A percentile compares a stretch with the other conserved stretches of the same genome.
Evolutionary conservation across 1,140 invertebrate species (phyloP).

Genomic region (Heterodera carotae): DNA sequence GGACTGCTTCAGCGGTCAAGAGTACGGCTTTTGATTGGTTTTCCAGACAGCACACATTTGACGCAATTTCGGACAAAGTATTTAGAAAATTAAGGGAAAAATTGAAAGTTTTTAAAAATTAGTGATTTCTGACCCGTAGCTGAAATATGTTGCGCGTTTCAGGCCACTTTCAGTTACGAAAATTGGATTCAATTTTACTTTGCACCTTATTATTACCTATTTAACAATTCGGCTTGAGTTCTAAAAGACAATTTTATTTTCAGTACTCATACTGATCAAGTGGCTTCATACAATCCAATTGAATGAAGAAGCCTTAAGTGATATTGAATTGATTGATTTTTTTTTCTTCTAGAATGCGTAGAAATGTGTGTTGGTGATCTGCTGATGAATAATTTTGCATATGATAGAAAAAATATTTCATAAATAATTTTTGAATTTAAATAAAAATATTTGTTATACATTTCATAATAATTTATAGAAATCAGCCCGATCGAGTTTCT

Average conservation of each 20-base stretch:
- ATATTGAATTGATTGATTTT: conserved; percentile 8
- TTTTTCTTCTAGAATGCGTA: neutral
- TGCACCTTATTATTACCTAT: too few species aligned
- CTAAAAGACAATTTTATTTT: conserved; percentile 14
- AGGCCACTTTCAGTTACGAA: too few species aligned
- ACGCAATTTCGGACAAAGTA: too few species aligned
- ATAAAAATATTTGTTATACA: too few species aligned
- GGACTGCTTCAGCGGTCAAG: too few species aligned
- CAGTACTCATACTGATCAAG: conserved; percentile 59
- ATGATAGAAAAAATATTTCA: neutral
- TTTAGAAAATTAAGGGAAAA: neutral
- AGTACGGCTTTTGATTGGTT: too few species aligned
- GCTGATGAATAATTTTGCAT: too few species aligned
- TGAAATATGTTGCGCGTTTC: neutral
- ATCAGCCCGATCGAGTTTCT: too few species aligned
- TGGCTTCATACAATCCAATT: conserved; percentile 62
- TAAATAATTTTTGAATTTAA: neutral
- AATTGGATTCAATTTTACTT: too few species aligned
- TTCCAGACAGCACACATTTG: too few species aligned
- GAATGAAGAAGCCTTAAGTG: conserved; percentile 38
- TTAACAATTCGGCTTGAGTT: too few species aligned
- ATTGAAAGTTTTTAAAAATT: neutral
- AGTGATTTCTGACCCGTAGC: too few species aligned
- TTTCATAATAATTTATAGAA: neutral
- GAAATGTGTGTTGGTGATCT: conserved; percentile 1